A percentile compares a stretch with the other conserved stretches of the same genome.
Evolutionary conservation across 2,113 vertebrate genomes (phyloP).

Genomic region (Gavia stellata): DNA sequence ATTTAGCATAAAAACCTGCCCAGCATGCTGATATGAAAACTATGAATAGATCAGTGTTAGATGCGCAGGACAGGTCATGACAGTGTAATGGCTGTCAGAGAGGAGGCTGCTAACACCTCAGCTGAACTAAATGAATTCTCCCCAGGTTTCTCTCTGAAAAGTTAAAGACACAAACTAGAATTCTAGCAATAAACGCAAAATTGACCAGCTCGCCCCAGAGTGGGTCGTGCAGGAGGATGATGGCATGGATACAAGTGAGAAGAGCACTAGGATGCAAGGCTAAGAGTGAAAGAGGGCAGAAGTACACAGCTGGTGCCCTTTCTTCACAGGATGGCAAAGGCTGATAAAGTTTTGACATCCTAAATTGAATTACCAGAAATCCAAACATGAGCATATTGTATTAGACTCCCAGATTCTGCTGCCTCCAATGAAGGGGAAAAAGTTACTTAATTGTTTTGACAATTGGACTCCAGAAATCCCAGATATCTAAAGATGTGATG

Average conservation of each 20-base stretch:
- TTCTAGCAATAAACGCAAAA: not conserved
- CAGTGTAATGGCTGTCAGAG: slow-evolving; percentile 2
- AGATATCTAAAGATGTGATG: not conserved
- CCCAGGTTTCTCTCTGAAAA: not conserved
- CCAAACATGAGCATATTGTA: not conserved
- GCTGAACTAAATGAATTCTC: slow-evolving; percentile 25
- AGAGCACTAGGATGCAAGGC: not conserved
- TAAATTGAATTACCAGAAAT: slow-evolving; percentile 20
- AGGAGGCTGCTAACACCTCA: not conserved
- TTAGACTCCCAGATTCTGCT: not conserved
- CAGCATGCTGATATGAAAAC: slow-evolving; percentile 43
- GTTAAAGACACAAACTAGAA: not conserved
- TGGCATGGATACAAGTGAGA: not conserved
- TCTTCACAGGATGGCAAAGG: not conserved
- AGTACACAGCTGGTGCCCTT: not conserved
- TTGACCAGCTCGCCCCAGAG: not conserved
- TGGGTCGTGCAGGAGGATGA: not conserved
- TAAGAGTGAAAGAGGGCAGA: not conserved
- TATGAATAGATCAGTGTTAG: slow-evolving; percentile 34
- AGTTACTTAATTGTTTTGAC: not conserved
- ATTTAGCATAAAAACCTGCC: slow-evolving; percentile 46
- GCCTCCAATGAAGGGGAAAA: not conserved
- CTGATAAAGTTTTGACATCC: not conserved
- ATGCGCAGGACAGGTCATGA: slow-evolving; percentile 1
- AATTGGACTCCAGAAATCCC: not conserved